These are phyloP conservation scores for Chloropsis cyanopogon DNA, from an alignment of 2,113 vertebrate genomes.

Conservation along the genomic window DNA sequence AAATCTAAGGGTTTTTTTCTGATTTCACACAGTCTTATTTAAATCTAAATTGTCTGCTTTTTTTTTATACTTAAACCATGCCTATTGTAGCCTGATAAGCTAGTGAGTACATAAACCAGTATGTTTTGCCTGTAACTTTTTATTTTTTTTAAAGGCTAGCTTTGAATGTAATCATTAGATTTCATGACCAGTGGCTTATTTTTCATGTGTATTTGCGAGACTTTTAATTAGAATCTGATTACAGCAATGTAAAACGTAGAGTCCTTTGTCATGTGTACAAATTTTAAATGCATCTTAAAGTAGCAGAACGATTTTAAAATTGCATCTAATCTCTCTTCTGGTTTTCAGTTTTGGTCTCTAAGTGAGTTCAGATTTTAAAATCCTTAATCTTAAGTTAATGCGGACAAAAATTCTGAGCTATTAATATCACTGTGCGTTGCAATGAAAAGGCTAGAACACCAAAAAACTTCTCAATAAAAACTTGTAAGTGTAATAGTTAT, in stretches of 20 bases:
- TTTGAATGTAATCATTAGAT: constrained; percentile 75
- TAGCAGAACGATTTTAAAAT: constrained; percentile 33
- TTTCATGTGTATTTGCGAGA: constrained; percentile 57
- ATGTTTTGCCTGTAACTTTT: constrained; percentile 66
- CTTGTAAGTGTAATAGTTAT: not conserved
- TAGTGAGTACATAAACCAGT: constrained; percentile 69
- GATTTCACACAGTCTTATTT: constrained; percentile 84
- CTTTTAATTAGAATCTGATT: constrained; percentile 36
- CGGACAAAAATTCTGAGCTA: not conserved
- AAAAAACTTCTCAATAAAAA: not conserved
- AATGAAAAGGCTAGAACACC: constrained; percentile 44
- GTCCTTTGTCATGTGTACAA: not conserved
- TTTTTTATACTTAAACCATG: constrained; percentile 65
- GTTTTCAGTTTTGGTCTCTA: constrained; percentile 30
- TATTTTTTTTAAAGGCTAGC: constrained; percentile 63
- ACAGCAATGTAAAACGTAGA: not conserved
- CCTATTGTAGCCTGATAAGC: constrained; percentile 73
- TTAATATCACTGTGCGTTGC: not conserved
- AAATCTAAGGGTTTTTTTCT: constrained; percentile 61
- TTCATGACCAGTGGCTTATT: constrained; percentile 66
- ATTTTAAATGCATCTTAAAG: constrained; percentile 40
- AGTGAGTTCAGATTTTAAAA: constrained; percentile 15
- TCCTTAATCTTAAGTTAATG: not conserved
- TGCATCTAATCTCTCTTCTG: constrained; percentile 14
- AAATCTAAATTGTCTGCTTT: constrained; percentile 81